Conservation (phyloP, 2,113 vertebrate species). For the Lophius piscatorius region DNA sequence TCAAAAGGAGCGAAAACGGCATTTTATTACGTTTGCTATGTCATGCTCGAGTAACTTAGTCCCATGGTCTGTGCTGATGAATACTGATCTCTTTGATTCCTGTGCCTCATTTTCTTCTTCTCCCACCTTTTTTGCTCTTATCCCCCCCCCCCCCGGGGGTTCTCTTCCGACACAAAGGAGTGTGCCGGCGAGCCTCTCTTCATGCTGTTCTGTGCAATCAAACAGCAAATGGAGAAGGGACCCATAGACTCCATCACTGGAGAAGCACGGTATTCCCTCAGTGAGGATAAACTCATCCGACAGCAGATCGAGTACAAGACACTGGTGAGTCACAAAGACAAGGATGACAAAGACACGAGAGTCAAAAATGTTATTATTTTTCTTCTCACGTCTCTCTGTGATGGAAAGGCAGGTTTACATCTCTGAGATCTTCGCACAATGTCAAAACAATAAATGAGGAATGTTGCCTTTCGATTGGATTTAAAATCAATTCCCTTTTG, state of each 20-base stretch:
- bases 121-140: slow-evolving; percentile 49
- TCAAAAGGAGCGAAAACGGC: slow-evolving; percentile 1
- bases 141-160: too few species aligned
- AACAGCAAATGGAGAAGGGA: slow-evolving; percentile 98
- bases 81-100: slow-evolving; percentile 28
- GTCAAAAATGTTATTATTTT: not conserved
- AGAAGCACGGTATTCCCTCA: slow-evolving; percentile 93
- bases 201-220: slow-evolving; percentile 97
- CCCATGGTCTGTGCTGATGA: slow-evolving; percentile 29
- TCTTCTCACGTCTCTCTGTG: too few species aligned
- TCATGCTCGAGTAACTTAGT: slow-evolving; percentile 10
- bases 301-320: slow-evolving; percentile 98
- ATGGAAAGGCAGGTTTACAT: too few species aligned
- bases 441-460: too few species aligned
- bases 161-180: slow-evolving; percentile 79
- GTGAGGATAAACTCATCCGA: slow-evolving; percentile 94
- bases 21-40: slow-evolving; percentile 26
- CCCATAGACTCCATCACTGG: slow-evolving; percentile 94
- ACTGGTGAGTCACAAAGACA: slow-evolving; percentile 82
- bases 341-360: not conserved
- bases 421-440: too few species aligned
- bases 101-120: slow-evolving; percentile 30
- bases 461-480: too few species aligned
- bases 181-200: slow-evolving; percentile 94
- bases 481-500: too few species aligned